These are phyloP conservation scores for Nemotelus nigrinus DNA, from an alignment of 2,888 invertebrate genomes.

Conservation along the genomic window DNA sequence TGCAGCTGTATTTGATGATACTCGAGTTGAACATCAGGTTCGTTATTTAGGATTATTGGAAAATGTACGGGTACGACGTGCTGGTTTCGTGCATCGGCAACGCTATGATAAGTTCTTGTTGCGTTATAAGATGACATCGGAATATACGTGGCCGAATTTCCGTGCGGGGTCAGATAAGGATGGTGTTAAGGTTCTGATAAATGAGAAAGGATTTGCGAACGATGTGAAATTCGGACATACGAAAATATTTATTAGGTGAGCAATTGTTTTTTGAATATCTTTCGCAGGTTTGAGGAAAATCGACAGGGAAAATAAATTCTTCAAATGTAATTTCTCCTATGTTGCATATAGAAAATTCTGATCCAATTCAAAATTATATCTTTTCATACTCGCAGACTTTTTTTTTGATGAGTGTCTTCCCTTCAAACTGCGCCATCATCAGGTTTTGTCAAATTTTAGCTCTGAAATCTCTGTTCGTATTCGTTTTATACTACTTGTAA, in stretches of 20 bases:
- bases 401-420: too few species aligned
- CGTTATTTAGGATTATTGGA: conserved; percentile 91
- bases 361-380: not conserved
- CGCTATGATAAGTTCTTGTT: conserved; percentile 92
- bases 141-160: conserved; percentile 97
- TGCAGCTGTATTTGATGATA: conserved; percentile 84
- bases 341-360: conserved; percentile 6
- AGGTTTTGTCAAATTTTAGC: too few species aligned
- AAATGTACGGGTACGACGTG: conserved; percentile 94
- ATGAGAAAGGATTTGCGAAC: conserved; percentile 77
- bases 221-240: conserved; percentile 96
- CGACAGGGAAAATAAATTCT: not conserved
- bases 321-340: not conserved
- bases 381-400: too few species aligned
- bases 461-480: too few species aligned
- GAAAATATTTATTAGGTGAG: conserved; percentile 89
- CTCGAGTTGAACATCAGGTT: conserved; percentile 69
- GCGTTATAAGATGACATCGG: conserved; percentile 96
- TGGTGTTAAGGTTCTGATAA: conserved; percentile 85
- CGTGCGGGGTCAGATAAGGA: conserved; percentile 80
- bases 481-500: too few species aligned
- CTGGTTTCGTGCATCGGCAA: conserved; percentile 97
- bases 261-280: not conserved
- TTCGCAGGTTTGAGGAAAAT: not conserved
- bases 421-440: too few species aligned